phyloP scores from a whole-genome alignment of 2,797 vertebrate species.

The Phrynocephalus forsythii region DNA sequence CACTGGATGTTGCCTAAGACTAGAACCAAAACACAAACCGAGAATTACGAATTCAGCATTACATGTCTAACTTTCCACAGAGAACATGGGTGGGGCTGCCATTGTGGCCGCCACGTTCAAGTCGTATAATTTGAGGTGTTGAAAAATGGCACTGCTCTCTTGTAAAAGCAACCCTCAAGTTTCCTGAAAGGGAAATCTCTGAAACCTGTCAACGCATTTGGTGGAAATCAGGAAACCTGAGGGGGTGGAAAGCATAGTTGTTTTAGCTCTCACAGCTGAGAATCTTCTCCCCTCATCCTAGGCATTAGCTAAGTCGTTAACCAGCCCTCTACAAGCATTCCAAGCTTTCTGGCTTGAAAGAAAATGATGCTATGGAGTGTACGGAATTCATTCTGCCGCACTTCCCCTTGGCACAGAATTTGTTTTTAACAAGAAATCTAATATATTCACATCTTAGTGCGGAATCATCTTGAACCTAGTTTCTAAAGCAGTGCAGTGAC shows the following conservation, averaged over 20 bases:
- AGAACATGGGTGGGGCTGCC: background rate
- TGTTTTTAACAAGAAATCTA: background rate
- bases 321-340: background rate
- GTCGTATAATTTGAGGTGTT: background rate
- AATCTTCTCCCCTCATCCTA: background rate
- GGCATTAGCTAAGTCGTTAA: background rate
- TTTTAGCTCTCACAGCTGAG: background rate
- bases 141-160: background rate
- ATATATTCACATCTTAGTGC: background rate
- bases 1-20: too few species aligned
- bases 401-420: background rate
- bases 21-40: background rate
- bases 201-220: background rate
- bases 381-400: background rate
- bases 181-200: background rate
- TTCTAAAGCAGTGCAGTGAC: background rate
- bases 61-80: background rate
- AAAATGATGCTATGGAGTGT: background rate
- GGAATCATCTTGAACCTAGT: background rate
- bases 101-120: background rate
- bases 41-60: background rate
- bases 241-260: background rate
- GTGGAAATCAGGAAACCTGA: background rate
- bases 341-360: background rate
- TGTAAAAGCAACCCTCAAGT: background rate